These are phyloP conservation scores for Sanderia malayensis DNA, from an alignment of 30 jellyfish, hydroid and myxozoan species.

Conservation along the genomic window DNA sequence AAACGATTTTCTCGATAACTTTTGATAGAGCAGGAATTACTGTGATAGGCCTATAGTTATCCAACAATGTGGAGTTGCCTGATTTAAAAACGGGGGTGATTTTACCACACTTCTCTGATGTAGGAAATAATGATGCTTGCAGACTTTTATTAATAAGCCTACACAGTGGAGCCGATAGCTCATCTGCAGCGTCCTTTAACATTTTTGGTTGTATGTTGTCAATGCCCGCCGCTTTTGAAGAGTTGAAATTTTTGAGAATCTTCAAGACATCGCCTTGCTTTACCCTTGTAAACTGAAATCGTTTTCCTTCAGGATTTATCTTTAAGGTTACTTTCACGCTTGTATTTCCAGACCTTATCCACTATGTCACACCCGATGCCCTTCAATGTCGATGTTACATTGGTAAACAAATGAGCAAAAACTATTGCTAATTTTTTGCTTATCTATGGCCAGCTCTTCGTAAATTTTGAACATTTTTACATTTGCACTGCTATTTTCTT, in stretches of 20 bases:
- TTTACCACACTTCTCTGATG: slow-evolving; percentile 61
- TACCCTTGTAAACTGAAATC: slow-evolving; percentile 50
- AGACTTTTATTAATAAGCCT: slow-evolving; percentile 55
- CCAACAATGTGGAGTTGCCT: slow-evolving; percentile 56
- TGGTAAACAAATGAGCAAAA: slow-evolving; percentile 46
- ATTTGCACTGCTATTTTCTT: slow-evolving; percentile 48
- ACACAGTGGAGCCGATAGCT: slow-evolving; percentile 50
- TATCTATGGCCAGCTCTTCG: slow-evolving; percentile 38
- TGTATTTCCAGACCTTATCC: no score
- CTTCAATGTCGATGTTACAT: slow-evolving; percentile 60
- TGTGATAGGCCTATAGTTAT: slow-evolving; percentile 72
- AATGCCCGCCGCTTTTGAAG: slow-evolving; percentile 56
- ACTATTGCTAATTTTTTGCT: slow-evolving; percentile 12
- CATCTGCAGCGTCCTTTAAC: slow-evolving; percentile 58
- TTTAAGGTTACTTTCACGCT: no score
- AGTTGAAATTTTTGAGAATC: slow-evolving; percentile 47
- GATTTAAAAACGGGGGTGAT: slow-evolving; percentile 50
- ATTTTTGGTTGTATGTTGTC: slow-evolving; percentile 53
- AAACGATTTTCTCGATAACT: slow-evolving; percentile 52
- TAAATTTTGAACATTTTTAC: slow-evolving; percentile 36
- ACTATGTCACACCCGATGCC: no score
- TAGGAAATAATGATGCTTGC: slow-evolving; percentile 52
- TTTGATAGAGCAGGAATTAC: slow-evolving; percentile 51
- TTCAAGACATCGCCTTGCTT: slow-evolving; percentile 41
- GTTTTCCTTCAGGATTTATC: slow-evolving; percentile 32